Percentiles rank a stretch among this genome's conserved stretches.
phyloP scores from a whole-genome alignment of 2,113 vertebrate genomes.

The Mastomys natalensis region DNA sequence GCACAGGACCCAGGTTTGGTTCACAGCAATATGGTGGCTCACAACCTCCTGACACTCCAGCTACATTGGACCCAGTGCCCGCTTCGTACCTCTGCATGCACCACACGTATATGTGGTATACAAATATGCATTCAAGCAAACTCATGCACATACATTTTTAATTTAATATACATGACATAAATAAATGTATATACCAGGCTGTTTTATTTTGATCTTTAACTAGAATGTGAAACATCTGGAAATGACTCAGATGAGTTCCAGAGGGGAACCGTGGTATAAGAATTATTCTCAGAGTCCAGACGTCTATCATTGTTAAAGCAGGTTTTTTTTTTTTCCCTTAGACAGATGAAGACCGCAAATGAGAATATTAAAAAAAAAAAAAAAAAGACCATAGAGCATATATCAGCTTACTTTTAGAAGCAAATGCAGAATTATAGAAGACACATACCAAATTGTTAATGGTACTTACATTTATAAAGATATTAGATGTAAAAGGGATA shows the following conservation, averaged over 20 bases:
- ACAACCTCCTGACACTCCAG: not conserved
- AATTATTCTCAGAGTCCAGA: not conserved
- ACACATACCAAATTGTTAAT: not conserved
- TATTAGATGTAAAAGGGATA: not conserved
- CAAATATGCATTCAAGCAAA: not conserved
- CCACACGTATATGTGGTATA: not conserved
- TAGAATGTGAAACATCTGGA: conserved; percentile 21
- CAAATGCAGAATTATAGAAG: not conserved
- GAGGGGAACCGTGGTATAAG: not conserved
- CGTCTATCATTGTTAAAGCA: not conserved
- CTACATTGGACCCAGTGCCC: not conserved
- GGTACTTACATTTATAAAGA: not conserved
- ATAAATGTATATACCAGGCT: not conserved
- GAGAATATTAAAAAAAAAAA: not conserved
- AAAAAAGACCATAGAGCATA: not conserved
- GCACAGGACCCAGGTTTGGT: too few species aligned
- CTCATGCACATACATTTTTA: too few species aligned
- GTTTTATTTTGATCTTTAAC: not conserved
- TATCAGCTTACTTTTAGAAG: conserved; percentile 25
- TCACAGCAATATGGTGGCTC: not conserved
- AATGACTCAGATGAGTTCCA: not conserved
- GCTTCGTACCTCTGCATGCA: not conserved
- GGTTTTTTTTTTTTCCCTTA: not conserved
- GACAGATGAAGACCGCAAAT: conserved; percentile 18
- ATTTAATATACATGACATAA: not conserved